Base-by-base conservation (phyloP, 2,888 invertebrate species). In the Drosophila diplacantha region DNA sequence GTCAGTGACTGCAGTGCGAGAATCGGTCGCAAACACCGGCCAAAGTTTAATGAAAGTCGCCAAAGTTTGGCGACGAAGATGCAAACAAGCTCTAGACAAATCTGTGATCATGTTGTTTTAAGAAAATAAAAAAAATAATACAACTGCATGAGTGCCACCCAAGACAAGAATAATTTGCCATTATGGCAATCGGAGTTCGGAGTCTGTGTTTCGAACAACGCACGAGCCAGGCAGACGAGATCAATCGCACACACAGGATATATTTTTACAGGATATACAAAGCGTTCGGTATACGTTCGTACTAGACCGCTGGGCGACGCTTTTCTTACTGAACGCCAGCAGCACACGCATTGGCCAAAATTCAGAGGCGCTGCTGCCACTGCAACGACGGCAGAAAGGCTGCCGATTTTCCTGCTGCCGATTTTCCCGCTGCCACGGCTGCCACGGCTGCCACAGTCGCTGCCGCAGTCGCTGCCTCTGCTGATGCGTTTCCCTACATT, bases 241-340 rank as follows among this genome's bases (percentile, higher is more conserved):
- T 79, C 79, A 77, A 75, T 59, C 81, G 73, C 77, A 82, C 83
- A 82, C 70, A 82, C 84, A 84, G 34, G 52, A 59, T 44, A 44
- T 47, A 41, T 44, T 60, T 44, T 58, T 59, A 59, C 60, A 59
- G 58, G 58, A 59, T 59, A 59, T 81, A 74, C 73, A 87, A 86
- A 85, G 85, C 85, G 85, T 86, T 85, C 88, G 77, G 80, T 80
- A 77, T 82, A 77, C 65, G 63, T 74, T 80, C 82, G 88, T 88
- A 86, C 89, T 87, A 88, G 86, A 88, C 88, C 88, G 88, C 87
- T 87, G 87, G 87, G 88, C 89, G 89, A 88, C 88, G 88, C 87
- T 88, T 88, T 88, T 88, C 87, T 88, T 87, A 88, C 88, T 88
- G 87, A 88, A 88, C 79, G 79, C 46, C 83, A 73, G 81, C 75